These are phyloP conservation scores for Phania funesta DNA, from an alignment of 2,888 invertebrate species.

Conservation along the genomic window DNA sequence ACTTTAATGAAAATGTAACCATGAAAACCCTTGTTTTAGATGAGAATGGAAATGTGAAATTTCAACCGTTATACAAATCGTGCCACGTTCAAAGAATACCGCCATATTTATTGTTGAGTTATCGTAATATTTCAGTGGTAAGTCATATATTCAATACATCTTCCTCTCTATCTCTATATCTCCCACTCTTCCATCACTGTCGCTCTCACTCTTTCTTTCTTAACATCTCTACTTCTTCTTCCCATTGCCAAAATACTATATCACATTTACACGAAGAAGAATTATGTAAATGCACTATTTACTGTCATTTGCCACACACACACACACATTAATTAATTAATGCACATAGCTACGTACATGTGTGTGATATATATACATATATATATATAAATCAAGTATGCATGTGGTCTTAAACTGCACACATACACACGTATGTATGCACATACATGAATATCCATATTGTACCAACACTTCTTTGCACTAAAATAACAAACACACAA, in stretches of 20 bases:
- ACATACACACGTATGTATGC: no score
- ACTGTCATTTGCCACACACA: background rate
- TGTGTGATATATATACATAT: background rate
- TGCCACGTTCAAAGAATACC: conserved; percentile 87
- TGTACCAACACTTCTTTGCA: background rate
- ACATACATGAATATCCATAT: no score
- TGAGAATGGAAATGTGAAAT: conserved; percentile 83
- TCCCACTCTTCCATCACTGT: background rate
- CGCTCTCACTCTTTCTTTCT: background rate
- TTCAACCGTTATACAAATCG: conserved; percentile 88
- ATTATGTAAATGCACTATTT: conserved; percentile 29
- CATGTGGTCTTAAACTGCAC: no score
- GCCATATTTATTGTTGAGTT: conserved; percentile 86
- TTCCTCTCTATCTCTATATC: background rate
- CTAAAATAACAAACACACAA: background rate
- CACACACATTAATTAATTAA: background rate
- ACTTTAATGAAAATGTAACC: conserved; percentile 21
- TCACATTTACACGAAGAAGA: conserved; percentile 40
- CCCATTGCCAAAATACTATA: background rate
- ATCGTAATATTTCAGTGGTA: conserved; percentile 88
- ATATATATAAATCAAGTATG: background rate
- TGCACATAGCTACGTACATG: background rate
- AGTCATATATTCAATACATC: conserved; percentile 76
- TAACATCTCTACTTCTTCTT: background rate
- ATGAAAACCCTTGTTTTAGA: conserved; percentile 80